These are phyloP conservation scores for Etheostoma perlongum DNA, from an alignment of 2,797 vertebrate genomes.

Conservation along the genomic window DNA sequence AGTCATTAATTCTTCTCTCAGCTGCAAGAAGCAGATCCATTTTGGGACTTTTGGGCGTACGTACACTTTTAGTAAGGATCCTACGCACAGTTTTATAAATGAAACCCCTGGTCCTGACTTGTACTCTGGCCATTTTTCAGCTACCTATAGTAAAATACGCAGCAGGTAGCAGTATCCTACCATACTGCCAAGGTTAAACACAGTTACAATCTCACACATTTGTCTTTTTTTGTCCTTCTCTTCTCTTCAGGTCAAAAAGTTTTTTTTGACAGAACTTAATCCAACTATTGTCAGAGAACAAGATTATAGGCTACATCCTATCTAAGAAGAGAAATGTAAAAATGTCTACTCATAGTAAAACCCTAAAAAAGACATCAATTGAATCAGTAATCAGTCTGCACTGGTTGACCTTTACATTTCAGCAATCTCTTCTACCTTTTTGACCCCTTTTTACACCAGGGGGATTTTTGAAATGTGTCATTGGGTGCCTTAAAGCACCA, in stretches of 20 bases:
- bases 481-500: neutral
- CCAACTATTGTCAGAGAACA: constrained; percentile 30
- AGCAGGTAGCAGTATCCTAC: constrained; percentile 39
- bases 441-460: neutral
- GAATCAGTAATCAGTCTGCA: constrained; percentile 5
- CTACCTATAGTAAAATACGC: constrained; percentile 31
- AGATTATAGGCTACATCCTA: neutral
- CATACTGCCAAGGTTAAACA: constrained; percentile 56
- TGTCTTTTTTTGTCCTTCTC: neutral
- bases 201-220: neutral
- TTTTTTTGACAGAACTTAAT: constrained; percentile 21
- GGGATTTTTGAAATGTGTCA: neutral
- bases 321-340: constrained; percentile 15
- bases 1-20: too few relatives aligned
- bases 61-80: too few relatives aligned
- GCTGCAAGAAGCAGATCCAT: too few relatives aligned
- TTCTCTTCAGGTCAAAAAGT: constrained; percentile 1
- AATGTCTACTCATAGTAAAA: neutral
- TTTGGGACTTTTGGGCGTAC: too few relatives aligned
- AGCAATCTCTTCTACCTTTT: constrained; percentile 1
- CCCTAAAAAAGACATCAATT: neutral
- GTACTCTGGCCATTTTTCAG: constrained; percentile 24
- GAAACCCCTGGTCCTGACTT: neutral
- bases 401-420: constrained; percentile 29
- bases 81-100: too few relatives aligned